Conservation (phyloP, 2,113 vertebrate species). For the Aldabrachelys gigantea region DNA sequence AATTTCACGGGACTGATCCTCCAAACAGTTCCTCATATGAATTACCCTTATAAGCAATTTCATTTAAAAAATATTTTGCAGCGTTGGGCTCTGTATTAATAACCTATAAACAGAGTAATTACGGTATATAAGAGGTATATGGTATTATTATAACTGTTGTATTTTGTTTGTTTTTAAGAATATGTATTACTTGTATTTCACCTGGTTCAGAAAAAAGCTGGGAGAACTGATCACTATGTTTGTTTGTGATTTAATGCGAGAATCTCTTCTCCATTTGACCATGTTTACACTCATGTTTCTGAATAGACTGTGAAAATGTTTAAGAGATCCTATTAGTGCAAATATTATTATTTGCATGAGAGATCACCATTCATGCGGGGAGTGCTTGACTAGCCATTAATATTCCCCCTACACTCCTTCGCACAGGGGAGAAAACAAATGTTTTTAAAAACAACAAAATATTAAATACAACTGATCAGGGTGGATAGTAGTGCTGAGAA, state of each 20-base stretch:
- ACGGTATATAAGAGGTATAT: background rate
- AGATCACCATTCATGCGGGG: background rate
- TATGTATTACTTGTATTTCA: background rate
- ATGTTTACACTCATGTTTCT: background rate
- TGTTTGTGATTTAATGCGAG: background rate
- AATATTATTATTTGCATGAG: background rate
- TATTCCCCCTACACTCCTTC: background rate
- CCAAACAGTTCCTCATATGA: background rate
- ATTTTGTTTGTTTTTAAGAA: background rate
- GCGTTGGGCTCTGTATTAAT: background rate
- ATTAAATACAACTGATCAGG: background rate
- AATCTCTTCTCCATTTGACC: background rate
- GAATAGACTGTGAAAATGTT: background rate
- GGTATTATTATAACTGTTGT: background rate
- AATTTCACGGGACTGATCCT: background rate
- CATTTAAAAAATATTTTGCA: background rate
- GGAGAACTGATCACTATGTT: background rate
- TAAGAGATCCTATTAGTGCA: background rate
- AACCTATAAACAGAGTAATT: background rate
- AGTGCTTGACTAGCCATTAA: background rate
- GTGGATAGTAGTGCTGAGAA: background rate
- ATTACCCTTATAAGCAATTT: background rate
- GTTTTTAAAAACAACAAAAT: background rate
- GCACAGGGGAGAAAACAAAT: background rate
- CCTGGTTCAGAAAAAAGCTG: background rate